phyloP scores from a whole-genome alignment of 2,113 vertebrate genomes.

The Symphodus melops region DNA sequence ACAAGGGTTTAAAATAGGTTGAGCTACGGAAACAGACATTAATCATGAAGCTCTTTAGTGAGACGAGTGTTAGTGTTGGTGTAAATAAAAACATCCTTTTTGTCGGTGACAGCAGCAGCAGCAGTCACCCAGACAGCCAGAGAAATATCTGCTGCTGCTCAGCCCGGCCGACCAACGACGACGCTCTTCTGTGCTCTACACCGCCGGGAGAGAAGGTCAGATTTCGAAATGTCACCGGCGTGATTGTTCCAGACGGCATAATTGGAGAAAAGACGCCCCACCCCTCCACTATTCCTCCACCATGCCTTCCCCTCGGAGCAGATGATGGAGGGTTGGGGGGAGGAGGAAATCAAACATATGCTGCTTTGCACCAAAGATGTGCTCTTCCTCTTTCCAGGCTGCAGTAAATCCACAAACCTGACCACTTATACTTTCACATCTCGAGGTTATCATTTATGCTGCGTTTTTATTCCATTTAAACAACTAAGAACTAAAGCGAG shows the following conservation, averaged over 20 bases:
- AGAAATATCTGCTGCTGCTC: slow-evolving; percentile 52
- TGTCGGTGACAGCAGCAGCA: slow-evolving; percentile 11
- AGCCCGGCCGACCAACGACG: slow-evolving; percentile 15
- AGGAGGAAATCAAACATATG: slow-evolving; percentile 53
- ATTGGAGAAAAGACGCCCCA: slow-evolving; percentile 79
- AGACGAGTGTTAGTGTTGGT: neutral
- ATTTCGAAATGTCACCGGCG: slow-evolving; percentile 84
- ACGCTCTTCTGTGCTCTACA: slow-evolving; percentile 38
- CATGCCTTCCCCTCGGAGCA: slow-evolving; percentile 27
- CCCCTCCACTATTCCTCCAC: slow-evolving; percentile 9
- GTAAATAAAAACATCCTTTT: slow-evolving; percentile 20
- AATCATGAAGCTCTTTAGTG: too few species aligned
- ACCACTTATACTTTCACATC: neutral
- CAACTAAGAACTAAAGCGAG: neutral
- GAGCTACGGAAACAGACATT: too few species aligned
- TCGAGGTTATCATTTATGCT: neutral
- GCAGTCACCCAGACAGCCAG: slow-evolving; percentile 42
- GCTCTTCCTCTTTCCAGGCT: slow-evolving; percentile 14
- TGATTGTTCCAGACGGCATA: slow-evolving; percentile 85
- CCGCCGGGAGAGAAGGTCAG: slow-evolving; percentile 83
- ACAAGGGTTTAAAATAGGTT: too few species aligned
- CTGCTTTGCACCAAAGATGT: slow-evolving; percentile 38
- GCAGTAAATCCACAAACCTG: slow-evolving; percentile 14
- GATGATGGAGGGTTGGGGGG: slow-evolving; percentile 32
- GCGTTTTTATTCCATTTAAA: neutral